These are phyloP conservation scores for Siniperca obscura DNA, from an alignment of 2,797 vertebrate species.

Conservation along the genomic window DNA sequence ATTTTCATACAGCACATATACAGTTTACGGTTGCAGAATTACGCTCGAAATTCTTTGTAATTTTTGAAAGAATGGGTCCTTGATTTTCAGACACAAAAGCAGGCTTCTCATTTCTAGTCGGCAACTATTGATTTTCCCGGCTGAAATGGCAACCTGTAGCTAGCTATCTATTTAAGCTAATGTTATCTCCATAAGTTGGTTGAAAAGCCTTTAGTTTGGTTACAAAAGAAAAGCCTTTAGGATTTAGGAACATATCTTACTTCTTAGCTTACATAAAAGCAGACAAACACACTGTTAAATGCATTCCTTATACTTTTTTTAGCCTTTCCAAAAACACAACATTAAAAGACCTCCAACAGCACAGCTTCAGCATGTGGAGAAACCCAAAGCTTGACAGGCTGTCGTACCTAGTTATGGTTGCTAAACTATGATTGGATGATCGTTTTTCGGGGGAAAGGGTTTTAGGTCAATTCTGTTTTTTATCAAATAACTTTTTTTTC, in stretches of 20 bases:
- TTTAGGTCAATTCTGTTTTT: background rate
- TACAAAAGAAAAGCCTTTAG: background rate
- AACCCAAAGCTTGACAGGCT: constrained; percentile 1
- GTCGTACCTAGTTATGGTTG: background rate
- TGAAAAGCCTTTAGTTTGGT: background rate
- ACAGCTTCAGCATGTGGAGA: background rate
- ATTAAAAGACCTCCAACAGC: too few species aligned
- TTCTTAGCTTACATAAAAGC: constrained; percentile 5
- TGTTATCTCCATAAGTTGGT: too few species aligned
- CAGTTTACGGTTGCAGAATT: background rate
- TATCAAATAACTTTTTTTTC: background rate
- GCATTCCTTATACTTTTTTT: background rate
- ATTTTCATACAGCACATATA: background rate
- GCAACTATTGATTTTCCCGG: too few species aligned
- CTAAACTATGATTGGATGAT: constrained; percentile 13
- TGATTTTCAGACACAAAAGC: background rate
- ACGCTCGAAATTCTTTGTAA: background rate
- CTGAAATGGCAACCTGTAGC: background rate
- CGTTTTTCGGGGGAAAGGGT: background rate
- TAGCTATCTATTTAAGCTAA: background rate
- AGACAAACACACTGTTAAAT: constrained; percentile 3
- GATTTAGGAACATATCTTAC: background rate
- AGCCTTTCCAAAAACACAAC: too few species aligned
- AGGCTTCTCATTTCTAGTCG: background rate
- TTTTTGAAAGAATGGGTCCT: background rate